These are phyloP conservation scores for Cabera pusaria DNA, from an alignment of 2,888 invertebrate species.

Conservation along the genomic window DNA sequence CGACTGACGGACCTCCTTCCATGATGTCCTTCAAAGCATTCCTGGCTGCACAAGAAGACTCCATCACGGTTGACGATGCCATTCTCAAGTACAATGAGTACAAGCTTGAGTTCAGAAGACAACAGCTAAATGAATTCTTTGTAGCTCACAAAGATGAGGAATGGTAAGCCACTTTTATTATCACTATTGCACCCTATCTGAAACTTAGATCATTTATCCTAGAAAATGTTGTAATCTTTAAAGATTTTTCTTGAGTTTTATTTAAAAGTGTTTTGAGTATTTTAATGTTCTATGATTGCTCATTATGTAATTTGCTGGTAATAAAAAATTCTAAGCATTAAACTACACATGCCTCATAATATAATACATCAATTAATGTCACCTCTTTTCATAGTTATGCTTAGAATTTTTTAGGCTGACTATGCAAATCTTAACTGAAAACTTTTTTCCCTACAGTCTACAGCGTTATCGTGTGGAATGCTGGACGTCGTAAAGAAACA, in stretches of 20 bases:
- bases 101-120: constrained; percentile 97
- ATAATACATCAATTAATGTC: too few relatives aligned
- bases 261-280: constrained; percentile 7
- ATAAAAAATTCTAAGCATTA: constrained; percentile 74
- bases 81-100: constrained; percentile 99
- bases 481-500: constrained; percentile 74
- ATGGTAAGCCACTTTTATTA: constrained; percentile 89
- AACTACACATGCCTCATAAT: background rate
- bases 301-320: constrained; percentile 60
- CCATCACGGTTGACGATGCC: constrained; percentile 98
- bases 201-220: constrained; percentile 14
- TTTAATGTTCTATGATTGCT: constrained; percentile 35
- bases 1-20: constrained; percentile 91
- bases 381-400: constrained; percentile 39
- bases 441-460: constrained; percentile 84
- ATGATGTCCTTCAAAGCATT: constrained; percentile 99
- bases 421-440: constrained; percentile 75
- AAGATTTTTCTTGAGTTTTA: constrained; percentile 1
- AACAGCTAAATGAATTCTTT: constrained; percentile 99
- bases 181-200: constrained; percentile 19
- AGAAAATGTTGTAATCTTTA: background rate
- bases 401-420: constrained; percentile 70
- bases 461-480: constrained; percentile 77
- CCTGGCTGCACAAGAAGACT: constrained; percentile 97
- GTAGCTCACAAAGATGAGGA: constrained; percentile 99